Evolutionary conservation across 2,113 vertebrate species (phyloP).

Genomic region (Lophotis ruficrista): DNA sequence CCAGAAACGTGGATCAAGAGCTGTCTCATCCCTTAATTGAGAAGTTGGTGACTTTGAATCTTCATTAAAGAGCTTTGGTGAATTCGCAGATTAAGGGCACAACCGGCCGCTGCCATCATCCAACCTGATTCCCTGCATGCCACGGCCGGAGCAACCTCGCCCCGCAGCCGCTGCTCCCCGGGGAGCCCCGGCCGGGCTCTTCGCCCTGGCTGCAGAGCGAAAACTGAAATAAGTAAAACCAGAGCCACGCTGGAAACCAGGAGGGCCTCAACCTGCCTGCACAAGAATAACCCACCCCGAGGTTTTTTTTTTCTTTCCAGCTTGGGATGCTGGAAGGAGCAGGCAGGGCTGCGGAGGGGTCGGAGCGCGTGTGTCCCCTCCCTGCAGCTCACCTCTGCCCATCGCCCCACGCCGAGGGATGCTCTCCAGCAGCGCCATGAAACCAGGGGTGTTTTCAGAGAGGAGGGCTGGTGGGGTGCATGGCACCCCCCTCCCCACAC

Average conservation of each 20-base stretch:
- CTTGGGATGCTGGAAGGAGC: not conserved
- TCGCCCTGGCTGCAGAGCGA: accelerated
- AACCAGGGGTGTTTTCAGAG: not conserved
- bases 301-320: not conserved
- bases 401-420: accelerated
- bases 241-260: accelerated
- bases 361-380: accelerated
- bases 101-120: not conserved
- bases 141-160: accelerated
- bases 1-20: slow-evolving; percentile 53
- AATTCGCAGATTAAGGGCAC: slow-evolving; percentile 40
- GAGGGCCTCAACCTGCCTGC: not conserved
- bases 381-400: not conserved
- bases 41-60: slow-evolving; percentile 53
- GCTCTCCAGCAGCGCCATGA: not conserved
- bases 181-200: not conserved
- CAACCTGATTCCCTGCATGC: not conserved
- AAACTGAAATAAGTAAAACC: not conserved
- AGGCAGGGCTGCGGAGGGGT: not conserved
- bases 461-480: not conserved
- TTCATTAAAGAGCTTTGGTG: slow-evolving; percentile 56
- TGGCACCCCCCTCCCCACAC: not conserved
- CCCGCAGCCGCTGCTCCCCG: not conserved
- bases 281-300: not conserved
- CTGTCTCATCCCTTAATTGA: slow-evolving; percentile 62